Evolutionary conservation across 1,140 invertebrate genomes (phyloP).

Genomic region (Hesperophylax magnus): DNA sequence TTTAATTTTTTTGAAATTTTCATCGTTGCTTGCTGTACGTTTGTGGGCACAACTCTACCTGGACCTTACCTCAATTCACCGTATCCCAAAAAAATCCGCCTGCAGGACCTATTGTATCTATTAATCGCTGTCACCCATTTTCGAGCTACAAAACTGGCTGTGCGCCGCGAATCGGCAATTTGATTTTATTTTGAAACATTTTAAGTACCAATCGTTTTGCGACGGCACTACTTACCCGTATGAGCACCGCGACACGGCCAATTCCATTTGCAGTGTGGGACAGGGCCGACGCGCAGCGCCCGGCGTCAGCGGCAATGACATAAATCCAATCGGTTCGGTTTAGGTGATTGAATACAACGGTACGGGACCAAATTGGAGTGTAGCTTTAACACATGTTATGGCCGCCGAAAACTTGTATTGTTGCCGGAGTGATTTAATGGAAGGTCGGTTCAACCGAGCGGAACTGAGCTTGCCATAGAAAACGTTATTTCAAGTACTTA

Average conservation of each 20-base stretch:
- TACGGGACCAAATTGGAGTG: slow-evolving; percentile 16
- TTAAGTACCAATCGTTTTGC: not conserved
- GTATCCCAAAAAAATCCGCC: no score
- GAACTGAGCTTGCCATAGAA: no score
- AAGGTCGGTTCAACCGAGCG: no score
- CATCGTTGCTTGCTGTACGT: no score
- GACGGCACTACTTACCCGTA: not conserved
- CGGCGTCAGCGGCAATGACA: slow-evolving; percentile 22
- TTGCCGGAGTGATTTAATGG: no score
- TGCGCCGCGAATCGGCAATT: not conserved
- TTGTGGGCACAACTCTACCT: no score
- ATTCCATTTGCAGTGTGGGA: not conserved
- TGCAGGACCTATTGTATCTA: no score
- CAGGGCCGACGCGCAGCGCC: not conserved
- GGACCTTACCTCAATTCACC: no score
- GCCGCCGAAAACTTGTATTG: not conserved
- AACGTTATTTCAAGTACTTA: no score
- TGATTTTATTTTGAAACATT: not conserved
- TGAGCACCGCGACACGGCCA: not conserved
- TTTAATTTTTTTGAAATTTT: no score
- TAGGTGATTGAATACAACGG: slow-evolving; percentile 50
- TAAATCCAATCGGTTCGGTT: slow-evolving; percentile 51
- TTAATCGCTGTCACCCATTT: no score
- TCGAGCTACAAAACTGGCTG: no score
- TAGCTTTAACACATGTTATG: slow-evolving; percentile 13